Evolutionary conservation across 2,797 vertebrate genomes (phyloP).

Genomic region (Pseudochaenichthys georgianus): DNA sequence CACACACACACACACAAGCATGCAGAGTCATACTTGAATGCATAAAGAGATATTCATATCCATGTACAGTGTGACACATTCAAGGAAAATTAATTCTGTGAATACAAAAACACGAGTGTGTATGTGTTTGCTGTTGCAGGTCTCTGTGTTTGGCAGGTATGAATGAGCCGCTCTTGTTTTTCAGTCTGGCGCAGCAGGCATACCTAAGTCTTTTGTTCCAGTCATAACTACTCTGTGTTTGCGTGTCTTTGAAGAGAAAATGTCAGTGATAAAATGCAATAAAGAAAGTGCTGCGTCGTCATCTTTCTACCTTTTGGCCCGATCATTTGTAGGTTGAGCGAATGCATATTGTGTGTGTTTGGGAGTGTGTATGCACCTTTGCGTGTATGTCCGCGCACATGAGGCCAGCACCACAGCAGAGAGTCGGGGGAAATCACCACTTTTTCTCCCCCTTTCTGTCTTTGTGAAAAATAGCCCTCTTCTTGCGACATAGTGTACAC

Average conservation of each 20-base stretch:
- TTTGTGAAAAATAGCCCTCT: conserved; percentile 66
- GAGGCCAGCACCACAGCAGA: conserved; percentile 46
- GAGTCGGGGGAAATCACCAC: conserved; percentile 72
- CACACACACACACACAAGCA: too few species aligned
- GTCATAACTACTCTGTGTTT: conserved; percentile 64
- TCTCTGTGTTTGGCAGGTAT: conserved; percentile 69
- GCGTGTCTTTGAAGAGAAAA: conserved; percentile 49
- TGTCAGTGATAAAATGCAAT: conserved; percentile 45
- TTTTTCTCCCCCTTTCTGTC: conserved; percentile 37
- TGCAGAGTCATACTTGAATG: too few species aligned
- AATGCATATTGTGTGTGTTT: conserved; percentile 12
- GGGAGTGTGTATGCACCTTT: background rate
- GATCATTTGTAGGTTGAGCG: conserved; percentile 51
- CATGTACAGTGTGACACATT: too few species aligned
- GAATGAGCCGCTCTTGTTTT: conserved; percentile 69
- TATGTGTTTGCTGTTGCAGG: conserved; percentile 17
- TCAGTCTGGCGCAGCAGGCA: conserved; percentile 54
- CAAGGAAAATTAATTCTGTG: too few species aligned
- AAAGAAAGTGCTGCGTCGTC: conserved; percentile 60
- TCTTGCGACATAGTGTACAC: conserved; percentile 42
- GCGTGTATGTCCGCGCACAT: conserved; percentile 7
- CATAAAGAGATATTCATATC: too few species aligned
- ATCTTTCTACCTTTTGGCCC: conserved; percentile 32
- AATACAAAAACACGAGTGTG: too few species aligned
- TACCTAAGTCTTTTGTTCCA: conserved; percentile 72